Conservation (phyloP, 2,797 vertebrate species). For the Poecile montanus region DNA sequence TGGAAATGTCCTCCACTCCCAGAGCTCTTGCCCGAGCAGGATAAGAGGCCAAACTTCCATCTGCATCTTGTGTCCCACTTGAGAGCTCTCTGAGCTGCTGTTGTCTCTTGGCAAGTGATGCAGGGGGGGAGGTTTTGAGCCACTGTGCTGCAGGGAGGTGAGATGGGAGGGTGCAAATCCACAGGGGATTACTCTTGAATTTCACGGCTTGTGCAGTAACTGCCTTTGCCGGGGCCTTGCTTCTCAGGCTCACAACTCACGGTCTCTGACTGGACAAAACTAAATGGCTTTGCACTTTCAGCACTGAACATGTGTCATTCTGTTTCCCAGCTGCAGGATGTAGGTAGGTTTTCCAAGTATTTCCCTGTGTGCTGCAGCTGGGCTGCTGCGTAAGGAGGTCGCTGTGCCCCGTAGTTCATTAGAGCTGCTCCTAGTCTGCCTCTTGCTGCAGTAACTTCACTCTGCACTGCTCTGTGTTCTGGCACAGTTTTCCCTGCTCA, state of each 20-base stretch:
- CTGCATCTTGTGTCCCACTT: background rate
- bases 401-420: fast-evolving
- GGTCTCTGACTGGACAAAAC: fast-evolving
- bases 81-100: background rate
- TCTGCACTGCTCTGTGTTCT: background rate
- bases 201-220: fast-evolving
- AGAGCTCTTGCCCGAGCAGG: fast-evolving
- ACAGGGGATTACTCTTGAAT: background rate
- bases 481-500: background rate
- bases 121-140: background rate
- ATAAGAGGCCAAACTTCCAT: background rate
- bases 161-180: background rate
- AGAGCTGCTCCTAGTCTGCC: background rate
- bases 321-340: background rate
- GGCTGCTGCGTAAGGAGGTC: background rate
- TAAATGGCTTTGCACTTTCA: background rate
- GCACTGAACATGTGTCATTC: background rate
- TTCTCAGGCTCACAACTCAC: background rate
- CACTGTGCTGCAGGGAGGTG: fast-evolving
- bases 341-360: background rate
- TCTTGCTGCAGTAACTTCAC: background rate
- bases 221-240: background rate
- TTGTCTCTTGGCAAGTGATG: background rate
- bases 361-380: background rate
- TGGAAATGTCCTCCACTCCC: background rate